These are phyloP conservation scores for Tanytarsus gracilentus DNA, from an alignment of 2,888 invertebrate species.

Conservation along the genomic window DNA sequence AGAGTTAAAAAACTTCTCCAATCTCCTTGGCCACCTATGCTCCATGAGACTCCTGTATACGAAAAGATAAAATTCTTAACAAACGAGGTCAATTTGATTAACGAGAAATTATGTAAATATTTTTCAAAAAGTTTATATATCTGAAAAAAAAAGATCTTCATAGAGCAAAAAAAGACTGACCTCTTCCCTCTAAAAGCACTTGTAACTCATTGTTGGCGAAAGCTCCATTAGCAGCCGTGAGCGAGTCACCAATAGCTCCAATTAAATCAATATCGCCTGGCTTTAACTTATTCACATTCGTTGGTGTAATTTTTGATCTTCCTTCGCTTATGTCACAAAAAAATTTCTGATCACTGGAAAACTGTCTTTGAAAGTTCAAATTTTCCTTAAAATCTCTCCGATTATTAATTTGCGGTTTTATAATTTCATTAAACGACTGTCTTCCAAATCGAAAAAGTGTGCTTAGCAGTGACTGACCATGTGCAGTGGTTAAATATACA, in stretches of 20 bases:
- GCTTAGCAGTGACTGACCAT: not conserved
- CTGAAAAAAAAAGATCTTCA: no score
- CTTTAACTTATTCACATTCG: slow-evolving; percentile 48
- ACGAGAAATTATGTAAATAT: no score
- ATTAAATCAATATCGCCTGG: slow-evolving; percentile 56
- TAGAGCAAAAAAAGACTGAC: no score
- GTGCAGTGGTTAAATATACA: not conserved
- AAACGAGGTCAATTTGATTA: no score
- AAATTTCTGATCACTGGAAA: slow-evolving; percentile 34
- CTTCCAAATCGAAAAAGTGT: not conserved
- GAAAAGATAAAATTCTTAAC: no score
- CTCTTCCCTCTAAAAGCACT: slow-evolving; percentile 44
- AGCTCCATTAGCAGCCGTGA: slow-evolving; percentile 51
- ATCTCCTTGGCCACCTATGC: slow-evolving; percentile 47
- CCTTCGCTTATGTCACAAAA: slow-evolving; percentile 41
- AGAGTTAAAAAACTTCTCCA: slow-evolving; percentile 49
- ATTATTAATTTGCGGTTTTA: not conserved
- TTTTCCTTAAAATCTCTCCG: not conserved
- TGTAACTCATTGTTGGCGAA: slow-evolving; percentile 42
- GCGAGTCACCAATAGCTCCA: slow-evolving; percentile 52
- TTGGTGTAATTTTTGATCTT: slow-evolving; percentile 43
- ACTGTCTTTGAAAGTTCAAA: slow-evolving; percentile 35
- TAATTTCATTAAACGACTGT: not conserved
- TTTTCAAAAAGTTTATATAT: no score
- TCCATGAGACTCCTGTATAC: slow-evolving; percentile 44